These are phyloP conservation scores for Xenopus petersii DNA, from an alignment of 2,797 vertebrate species.

Conservation along the genomic window DNA sequence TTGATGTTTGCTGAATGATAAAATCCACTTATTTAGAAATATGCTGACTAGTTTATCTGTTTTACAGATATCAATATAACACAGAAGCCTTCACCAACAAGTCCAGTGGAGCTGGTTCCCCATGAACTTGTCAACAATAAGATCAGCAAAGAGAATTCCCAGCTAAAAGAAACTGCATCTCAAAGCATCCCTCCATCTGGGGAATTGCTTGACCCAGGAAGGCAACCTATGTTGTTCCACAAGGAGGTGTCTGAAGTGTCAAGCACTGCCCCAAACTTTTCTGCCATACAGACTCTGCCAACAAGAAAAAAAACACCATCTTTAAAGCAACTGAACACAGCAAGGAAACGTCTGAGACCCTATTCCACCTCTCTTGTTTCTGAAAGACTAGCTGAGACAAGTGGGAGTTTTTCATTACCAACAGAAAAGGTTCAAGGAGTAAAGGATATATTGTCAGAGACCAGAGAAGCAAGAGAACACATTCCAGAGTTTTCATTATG, in stretches of 20 bases:
- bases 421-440: rapidly evolving
- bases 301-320: constrained; percentile 50
- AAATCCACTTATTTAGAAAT: no score
- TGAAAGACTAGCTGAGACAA: background rate
- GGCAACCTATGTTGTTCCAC: rapidly evolving
- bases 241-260: background rate
- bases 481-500: constrained; percentile 25
- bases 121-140: constrained; percentile 18
- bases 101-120: background rate
- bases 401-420: background rate
- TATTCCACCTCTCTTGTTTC: constrained; percentile 25
- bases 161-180: background rate
- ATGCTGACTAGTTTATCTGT: no score
- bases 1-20: no score
- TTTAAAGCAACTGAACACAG: constrained; percentile 39
- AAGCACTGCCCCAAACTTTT: background rate
- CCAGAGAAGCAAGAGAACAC: rapidly evolving
- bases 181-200: background rate
- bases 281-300: constrained; percentile 3
- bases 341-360: constrained; percentile 56
- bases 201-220: rapidly evolving
- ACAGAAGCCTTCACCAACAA: background rate
- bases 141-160: rapidly evolving
- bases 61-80: constrained; percentile 51
- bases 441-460: rapidly evolving